Evolutionary conservation across 2,113 vertebrate genomes (phyloP).

Genomic region (Porphyrio hochstetteri): DNA sequence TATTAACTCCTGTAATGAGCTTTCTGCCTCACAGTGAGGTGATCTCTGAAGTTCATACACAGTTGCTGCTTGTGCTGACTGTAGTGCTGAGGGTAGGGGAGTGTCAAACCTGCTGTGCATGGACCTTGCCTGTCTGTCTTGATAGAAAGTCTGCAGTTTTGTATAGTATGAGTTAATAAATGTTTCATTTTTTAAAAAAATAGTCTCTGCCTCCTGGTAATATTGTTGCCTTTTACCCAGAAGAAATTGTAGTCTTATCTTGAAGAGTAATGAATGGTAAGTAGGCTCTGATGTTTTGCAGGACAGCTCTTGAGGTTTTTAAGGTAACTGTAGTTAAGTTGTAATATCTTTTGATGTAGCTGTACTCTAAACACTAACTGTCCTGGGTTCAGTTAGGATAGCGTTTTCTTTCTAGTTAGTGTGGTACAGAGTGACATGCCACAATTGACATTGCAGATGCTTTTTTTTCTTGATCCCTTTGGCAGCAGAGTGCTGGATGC

Average conservation of each 20-base stretch:
- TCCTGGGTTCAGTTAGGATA: too few species aligned
- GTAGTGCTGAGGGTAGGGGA: not conserved
- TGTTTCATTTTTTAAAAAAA: not conserved
- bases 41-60: not conserved
- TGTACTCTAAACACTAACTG: not conserved
- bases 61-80: not conserved
- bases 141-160: not conserved
- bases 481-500: too few species aligned
- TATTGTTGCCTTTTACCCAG: not conserved
- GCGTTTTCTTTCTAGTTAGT: too few species aligned
- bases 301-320: not conserved
- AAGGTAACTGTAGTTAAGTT: not conserved
- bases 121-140: not conserved
- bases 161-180: constrained; percentile 13
- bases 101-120: not conserved
- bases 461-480: too few species aligned
- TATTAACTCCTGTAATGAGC: not conserved
- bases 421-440: too few species aligned
- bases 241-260: not conserved
- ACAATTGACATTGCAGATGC: too few species aligned
- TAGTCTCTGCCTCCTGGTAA: not conserved
- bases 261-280: not conserved
- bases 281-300: not conserved
- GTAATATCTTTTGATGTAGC: not conserved
- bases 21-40: not conserved